Percentiles rank a stretch among this genome's conserved stretches.
phyloP scores from a whole-genome alignment of 2,888 invertebrate genomes.

The Hyppa rectilinea region DNA sequence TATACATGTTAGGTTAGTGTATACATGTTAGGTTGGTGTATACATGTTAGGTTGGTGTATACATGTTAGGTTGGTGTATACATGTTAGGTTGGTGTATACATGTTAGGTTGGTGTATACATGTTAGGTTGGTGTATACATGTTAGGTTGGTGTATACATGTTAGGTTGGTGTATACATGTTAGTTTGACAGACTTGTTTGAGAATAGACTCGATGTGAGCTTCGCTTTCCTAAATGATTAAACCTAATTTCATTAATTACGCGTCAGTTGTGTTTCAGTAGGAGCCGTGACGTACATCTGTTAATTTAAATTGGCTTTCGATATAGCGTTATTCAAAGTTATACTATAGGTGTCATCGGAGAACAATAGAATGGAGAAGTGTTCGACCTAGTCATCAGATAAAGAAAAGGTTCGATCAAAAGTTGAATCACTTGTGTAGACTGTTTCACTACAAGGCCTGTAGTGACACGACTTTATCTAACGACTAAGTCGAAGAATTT shows the following conservation, averaged over 20 bases:
- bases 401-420: slow-evolving; percentile 12
- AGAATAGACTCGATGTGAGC: background rate
- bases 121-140: background rate
- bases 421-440: slow-evolving; percentile 1
- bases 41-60: background rate
- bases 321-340: background rate
- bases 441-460: too few species aligned
- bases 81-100: background rate
- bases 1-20: background rate
- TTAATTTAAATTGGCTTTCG: background rate
- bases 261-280: background rate
- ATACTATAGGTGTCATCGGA: background rate
- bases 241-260: background rate
- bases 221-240: background rate
- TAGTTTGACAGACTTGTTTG: background rate
- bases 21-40: background rate
- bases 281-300: background rate
- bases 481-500: too few species aligned
- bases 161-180: background rate
- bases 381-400: background rate
- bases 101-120: background rate
- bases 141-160: background rate
- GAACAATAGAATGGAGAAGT: background rate
- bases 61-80: background rate
- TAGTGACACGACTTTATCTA: too few species aligned